Conservation (phyloP, 2,888 invertebrate species). For the Cantharis lateralis region DNA sequence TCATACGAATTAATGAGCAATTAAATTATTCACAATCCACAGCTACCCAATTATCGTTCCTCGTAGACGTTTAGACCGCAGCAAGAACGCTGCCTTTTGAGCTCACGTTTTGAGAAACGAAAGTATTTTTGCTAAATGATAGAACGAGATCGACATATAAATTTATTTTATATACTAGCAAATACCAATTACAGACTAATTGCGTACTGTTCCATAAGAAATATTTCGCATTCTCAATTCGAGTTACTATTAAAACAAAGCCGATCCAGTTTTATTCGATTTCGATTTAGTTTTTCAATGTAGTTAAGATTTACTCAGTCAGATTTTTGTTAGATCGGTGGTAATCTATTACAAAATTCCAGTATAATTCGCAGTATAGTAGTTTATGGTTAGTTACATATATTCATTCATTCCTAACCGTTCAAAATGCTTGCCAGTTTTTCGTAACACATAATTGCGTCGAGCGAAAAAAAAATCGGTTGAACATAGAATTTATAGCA, state of each 20-base stretch:
- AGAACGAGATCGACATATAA: constrained; percentile 1
- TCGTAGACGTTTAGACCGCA: constrained; percentile 31
- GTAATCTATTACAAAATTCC: background rate
- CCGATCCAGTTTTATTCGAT: background rate
- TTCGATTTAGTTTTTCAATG: background rate
- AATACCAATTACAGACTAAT: constrained; percentile 43
- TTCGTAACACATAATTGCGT: background rate
- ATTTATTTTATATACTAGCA: constrained; percentile 21
- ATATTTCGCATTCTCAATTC: constrained; percentile 35
- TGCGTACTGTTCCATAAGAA: constrained; percentile 41
- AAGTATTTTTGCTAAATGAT: background rate
- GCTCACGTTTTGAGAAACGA: background rate
- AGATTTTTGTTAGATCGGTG: background rate
- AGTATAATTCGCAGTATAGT: background rate
- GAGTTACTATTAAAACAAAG: background rate
- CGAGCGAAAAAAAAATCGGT: background rate
- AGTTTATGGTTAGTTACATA: background rate
- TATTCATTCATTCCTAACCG: background rate
- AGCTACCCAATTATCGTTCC: constrained; percentile 52
- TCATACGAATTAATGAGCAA: constrained; percentile 53
- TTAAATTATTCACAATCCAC: constrained; percentile 52
- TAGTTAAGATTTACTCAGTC: background rate
- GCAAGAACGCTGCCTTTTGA: constrained; percentile 7
- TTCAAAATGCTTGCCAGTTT: background rate
- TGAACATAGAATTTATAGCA: background rate